These are phyloP conservation scores for Lepidothrix coronata DNA, from an alignment of 2,113 vertebrate species.

Conservation along the genomic window DNA sequence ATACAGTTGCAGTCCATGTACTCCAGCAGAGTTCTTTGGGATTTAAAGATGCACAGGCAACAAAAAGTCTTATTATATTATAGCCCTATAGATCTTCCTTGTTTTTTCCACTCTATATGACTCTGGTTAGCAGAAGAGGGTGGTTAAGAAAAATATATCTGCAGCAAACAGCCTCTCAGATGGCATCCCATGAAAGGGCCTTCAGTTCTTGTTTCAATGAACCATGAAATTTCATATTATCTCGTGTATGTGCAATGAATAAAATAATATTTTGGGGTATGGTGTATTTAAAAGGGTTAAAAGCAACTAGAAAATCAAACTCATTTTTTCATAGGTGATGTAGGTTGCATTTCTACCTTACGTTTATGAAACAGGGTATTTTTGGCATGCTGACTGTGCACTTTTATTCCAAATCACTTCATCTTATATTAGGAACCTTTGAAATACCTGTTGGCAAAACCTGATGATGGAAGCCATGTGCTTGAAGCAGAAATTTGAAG, in stretches of 20 bases:
- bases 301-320: not conserved
- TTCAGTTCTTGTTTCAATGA: not conserved
- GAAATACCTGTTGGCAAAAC: not conserved
- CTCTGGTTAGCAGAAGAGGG: not conserved
- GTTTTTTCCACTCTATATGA: not conserved
- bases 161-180: not conserved
- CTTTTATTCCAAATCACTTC: not conserved
- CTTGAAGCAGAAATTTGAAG: not conserved
- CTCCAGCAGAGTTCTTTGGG: not conserved
- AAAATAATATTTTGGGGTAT: not conserved
- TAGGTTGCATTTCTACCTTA: not conserved
- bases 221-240: too few species aligned
- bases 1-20: not conserved
- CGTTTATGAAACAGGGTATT: not conserved
- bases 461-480: not conserved
- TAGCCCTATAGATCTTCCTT: not conserved
- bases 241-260: not conserved
- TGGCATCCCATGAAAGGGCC: not conserved
- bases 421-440: not conserved
- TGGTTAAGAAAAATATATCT: not conserved
- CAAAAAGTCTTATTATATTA: not conserved
- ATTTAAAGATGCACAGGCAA: not conserved
- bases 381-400: not conserved
- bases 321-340: not conserved
- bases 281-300: not conserved